Conservation (phyloP, 2,113 vertebrate species). For the Amblyopsis rosae region DNA sequence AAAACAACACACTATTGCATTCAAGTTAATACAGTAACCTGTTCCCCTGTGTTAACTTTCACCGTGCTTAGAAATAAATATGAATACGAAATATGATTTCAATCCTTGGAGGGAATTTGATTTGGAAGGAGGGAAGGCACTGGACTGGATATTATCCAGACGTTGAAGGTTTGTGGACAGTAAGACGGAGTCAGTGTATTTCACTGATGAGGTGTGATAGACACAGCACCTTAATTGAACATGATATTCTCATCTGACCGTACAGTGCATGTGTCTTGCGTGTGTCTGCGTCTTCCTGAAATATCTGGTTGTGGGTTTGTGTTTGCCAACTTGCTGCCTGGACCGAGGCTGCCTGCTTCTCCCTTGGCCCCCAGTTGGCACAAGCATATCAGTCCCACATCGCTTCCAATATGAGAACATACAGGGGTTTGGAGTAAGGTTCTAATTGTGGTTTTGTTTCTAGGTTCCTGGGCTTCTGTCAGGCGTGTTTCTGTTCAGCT, state of each 20-base stretch:
- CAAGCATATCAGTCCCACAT: neutral
- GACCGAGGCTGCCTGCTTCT: neutral
- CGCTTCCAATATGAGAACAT: constrained; percentile 44
- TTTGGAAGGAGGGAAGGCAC: constrained; percentile 26
- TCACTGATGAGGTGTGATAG: constrained; percentile 17
- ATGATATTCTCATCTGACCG: constrained; percentile 5
- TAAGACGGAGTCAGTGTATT: constrained; percentile 19
- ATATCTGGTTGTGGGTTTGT: constrained; percentile 11
- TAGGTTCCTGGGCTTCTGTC: constrained; percentile 44
- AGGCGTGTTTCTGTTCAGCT: constrained; percentile 20
- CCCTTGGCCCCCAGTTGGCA: constrained; percentile 4
- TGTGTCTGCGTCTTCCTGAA: constrained; percentile 8
- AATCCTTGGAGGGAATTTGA: constrained; percentile 34
- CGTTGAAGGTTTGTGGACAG: constrained; percentile 9
- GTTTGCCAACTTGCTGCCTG: constrained; percentile 21
- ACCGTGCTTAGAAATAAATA: constrained; percentile 42
- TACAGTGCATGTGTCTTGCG: neutral
- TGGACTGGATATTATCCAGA: constrained; percentile 47
- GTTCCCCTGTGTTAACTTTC: constrained; percentile 48
- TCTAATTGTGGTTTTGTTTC: constrained; percentile 20
- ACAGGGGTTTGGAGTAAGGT: constrained; percentile 11
- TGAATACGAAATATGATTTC: constrained; percentile 46
- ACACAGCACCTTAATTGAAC: constrained; percentile 4
- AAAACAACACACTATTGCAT: constrained; percentile 45
- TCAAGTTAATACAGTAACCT: constrained; percentile 32